phyloP scores from a whole-genome alignment of 2,888 invertebrate genomes.

The Ypsolopha sequella region DNA sequence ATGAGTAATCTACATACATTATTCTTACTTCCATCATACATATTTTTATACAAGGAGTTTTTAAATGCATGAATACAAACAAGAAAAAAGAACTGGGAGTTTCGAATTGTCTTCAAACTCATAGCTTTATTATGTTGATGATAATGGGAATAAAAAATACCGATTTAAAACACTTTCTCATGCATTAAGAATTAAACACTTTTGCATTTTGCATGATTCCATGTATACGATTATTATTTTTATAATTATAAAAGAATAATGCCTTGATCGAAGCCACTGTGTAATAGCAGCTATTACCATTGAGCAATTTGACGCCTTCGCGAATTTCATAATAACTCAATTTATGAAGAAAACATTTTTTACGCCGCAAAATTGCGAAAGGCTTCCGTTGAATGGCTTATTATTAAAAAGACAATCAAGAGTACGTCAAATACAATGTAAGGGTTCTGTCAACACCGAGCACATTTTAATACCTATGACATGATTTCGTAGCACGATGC shows the following conservation, averaged over 20 bases:
- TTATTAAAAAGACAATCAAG: slow-evolving; percentile 19
- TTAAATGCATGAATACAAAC: neutral
- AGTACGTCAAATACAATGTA: neutral
- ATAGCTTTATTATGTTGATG: too few relatives aligned
- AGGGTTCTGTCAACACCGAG: neutral
- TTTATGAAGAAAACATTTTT: slow-evolving; percentile 32
- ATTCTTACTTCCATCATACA: too few relatives aligned
- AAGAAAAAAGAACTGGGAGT: neutral
- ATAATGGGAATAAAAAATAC: too few relatives aligned
- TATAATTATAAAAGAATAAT: slow-evolving; percentile 1
- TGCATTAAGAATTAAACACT: too few relatives aligned
- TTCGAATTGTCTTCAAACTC: neutral
- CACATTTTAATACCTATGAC: too few relatives aligned
- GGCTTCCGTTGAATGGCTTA: slow-evolving; percentile 29
- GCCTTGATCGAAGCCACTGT: slow-evolving; percentile 24
- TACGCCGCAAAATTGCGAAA: slow-evolving; percentile 26
- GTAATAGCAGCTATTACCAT: slow-evolving; percentile 47
- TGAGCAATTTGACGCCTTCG: slow-evolving; percentile 52
- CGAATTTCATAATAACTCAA: slow-evolving; percentile 56
- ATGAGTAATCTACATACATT: too few relatives aligned
- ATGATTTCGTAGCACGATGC: too few relatives aligned
- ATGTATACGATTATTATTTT: neutral
- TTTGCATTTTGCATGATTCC: too few relatives aligned
- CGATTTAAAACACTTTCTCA: too few relatives aligned
- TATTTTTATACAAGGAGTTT: too few relatives aligned